These are phyloP conservation scores for Rhaphigaster nebulosa DNA, from an alignment of 2,888 invertebrate genomes.

Conservation along the genomic window DNA sequence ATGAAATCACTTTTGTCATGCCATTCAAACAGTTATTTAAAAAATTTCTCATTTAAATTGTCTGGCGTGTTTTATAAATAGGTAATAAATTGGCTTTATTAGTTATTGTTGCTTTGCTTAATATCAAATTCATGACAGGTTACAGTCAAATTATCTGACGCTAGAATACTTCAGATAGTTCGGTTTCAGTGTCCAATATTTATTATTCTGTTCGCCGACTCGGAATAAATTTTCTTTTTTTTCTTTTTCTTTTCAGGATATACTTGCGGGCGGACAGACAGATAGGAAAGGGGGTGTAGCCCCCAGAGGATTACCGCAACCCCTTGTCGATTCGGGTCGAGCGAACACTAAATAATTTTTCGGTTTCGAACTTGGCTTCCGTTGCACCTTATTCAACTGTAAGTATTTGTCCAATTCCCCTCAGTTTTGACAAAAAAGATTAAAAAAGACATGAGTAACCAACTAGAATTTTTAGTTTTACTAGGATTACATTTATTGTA, in stretches of 20 bases:
- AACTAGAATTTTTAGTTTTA: no score
- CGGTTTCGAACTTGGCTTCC: neutral
- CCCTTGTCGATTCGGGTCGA: constrained; percentile 14
- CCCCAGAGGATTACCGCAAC: neutral
- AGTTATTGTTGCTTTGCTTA: no score
- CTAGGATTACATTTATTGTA: no score
- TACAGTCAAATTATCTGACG: no score
- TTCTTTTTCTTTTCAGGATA: neutral
- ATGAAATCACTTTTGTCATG: no score
- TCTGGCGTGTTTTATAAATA: no score
- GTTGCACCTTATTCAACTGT: neutral
- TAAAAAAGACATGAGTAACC: no score
- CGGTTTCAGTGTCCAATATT: neutral
- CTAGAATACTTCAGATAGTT: neutral
- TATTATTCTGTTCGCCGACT: neutral
- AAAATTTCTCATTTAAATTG: no score
- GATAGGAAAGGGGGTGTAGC: neutral
- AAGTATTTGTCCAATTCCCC: neutral
- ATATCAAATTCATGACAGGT: no score
- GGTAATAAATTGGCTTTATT: no score
- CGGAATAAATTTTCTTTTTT: neutral
- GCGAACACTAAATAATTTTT: constrained; percentile 2
- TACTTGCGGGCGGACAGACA: neutral
- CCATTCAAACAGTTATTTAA: no score
- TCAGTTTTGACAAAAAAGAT: no score